Evolutionary conservation across 92 coral and sea anemone species (phyloP).

Genomic region (Anthopleura xanthogrammica): DNA sequence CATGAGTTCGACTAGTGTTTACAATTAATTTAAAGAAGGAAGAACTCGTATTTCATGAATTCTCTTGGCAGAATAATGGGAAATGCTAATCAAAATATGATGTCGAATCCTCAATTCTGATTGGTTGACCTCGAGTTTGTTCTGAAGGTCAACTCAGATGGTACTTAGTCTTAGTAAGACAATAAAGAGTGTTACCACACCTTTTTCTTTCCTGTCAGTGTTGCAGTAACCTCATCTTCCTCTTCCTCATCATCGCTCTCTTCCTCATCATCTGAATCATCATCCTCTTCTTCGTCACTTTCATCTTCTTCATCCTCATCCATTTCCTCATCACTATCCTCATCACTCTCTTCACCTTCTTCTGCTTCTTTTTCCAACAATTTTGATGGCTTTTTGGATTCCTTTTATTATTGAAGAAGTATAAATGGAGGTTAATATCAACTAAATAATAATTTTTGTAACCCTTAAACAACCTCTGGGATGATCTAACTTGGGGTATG

Average conservation of each 20-base stretch:
- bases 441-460: no score
- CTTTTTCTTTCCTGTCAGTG: slow-evolving; percentile 43
- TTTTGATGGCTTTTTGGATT: slow-evolving; percentile 1
- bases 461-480: no score
- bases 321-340: neutral
- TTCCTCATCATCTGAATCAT: neutral
- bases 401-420: neutral
- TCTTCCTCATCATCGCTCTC: slow-evolving; percentile 31
- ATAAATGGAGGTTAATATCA: neutral
- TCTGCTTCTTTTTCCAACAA: neutral
- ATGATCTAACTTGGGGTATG: no score
- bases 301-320: slow-evolving; percentile 6
- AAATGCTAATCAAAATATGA: no score
- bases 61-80: no score
- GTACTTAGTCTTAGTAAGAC: neutral
- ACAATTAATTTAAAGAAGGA: no score
- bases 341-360: neutral
- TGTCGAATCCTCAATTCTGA: no score
- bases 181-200: neutral
- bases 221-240: slow-evolving; percentile 49
- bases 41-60: no score
- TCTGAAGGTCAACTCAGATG: no score
- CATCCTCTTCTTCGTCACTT: neutral
- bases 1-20: no score
- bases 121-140: no score